These are phyloP conservation scores for Leptopilina myrica DNA, from an alignment of 2,888 invertebrate species.

Conservation along the genomic window DNA sequence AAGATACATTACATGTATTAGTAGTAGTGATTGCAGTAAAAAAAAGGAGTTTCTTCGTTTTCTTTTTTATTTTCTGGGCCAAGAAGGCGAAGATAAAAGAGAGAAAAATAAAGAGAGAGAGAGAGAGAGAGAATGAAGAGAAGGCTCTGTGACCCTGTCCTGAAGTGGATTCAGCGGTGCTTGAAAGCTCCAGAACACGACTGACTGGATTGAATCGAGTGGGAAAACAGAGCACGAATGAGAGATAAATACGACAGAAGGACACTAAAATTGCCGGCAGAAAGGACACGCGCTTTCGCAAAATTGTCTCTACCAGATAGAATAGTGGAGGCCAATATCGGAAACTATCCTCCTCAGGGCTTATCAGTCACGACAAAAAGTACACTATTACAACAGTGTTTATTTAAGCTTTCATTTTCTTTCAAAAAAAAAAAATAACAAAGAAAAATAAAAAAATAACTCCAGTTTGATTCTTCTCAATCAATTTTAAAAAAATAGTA, in stretches of 20 bases:
- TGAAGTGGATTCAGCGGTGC: slow-evolving; percentile 54
- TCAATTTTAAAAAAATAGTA: no score
- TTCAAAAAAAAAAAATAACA: no score
- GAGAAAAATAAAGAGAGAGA: slow-evolving; percentile 5
- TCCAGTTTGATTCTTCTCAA: no score
- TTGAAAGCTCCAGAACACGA: slow-evolving; percentile 51
- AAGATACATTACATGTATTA: background rate
- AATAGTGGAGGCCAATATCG: slow-evolving; percentile 24
- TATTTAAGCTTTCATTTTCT: no score
- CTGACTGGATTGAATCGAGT: slow-evolving; percentile 35
- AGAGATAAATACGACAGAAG: slow-evolving; percentile 39
- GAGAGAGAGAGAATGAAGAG: slow-evolving; percentile 25
- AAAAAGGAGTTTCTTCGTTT: background rate
- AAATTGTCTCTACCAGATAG: background rate
- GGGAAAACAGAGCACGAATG: slow-evolving; percentile 29
- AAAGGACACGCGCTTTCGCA: slow-evolving; percentile 24
- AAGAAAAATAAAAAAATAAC: no score
- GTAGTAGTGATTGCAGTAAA: no score
- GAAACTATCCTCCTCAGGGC: background rate
- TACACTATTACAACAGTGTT: background rate
- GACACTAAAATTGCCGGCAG: slow-evolving; percentile 48
- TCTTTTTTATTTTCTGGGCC: background rate
- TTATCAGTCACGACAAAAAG: slow-evolving; percentile 6
- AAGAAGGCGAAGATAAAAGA: slow-evolving; percentile 38
- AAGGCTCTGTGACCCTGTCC: slow-evolving; percentile 50